Base-by-base conservation (phyloP, 1,140 invertebrate species). In the Leucophenga varia region DNA sequence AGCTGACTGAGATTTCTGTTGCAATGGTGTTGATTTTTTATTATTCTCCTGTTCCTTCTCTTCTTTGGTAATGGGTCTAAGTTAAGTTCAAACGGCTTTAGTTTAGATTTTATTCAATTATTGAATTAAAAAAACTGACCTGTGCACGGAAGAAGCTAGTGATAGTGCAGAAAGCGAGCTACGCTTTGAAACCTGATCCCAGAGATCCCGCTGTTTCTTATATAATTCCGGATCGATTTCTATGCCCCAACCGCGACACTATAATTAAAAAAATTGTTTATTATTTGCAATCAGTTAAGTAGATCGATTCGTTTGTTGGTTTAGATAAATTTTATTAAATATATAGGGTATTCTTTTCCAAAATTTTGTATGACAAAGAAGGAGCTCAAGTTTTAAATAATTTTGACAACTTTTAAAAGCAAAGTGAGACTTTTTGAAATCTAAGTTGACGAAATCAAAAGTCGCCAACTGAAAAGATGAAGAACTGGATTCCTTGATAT, bases 211-310 rank as follows among this genome's bases (percentile, higher is more conserved):
- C 78, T 89, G 87, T 75, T 88, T 88, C 78, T 86, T 86, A 77
- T 88, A 89, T 64, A 89, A 77, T 63, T 91, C 87, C 40, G 88
- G 85, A 59, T 88, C 86, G 63, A 92, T 81, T 78, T 91, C 90
- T 54, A 86, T 86, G 58, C 90, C 90, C 90, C 90, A 93, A 67
- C 90, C 91, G 68, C 90, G 88, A 77, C 89, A 86, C 90, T 93
- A 75, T 56, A 80, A 76, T 71, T 56, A 7, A 13, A 51, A 14
- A 51, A 40, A 22, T 8, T 5, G 3, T 19, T 16, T 19, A 19
- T 17, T 14, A n/a, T n/a, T n/a, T n/a, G n/a, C n/a, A n/a, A n/a
- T 38, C 8, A 25, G 30, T n/a, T 25, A 36, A 17, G n/a, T 10
- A 10, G 14, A n/a, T n/a, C n/a, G n/a, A n/a, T n/a, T n/a, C n/a